Percentiles rank a stretch among this genome's conserved stretches.
Conservation (phyloP, 1,140 invertebrate genomes). For the Drosophila triauraria region DNA sequence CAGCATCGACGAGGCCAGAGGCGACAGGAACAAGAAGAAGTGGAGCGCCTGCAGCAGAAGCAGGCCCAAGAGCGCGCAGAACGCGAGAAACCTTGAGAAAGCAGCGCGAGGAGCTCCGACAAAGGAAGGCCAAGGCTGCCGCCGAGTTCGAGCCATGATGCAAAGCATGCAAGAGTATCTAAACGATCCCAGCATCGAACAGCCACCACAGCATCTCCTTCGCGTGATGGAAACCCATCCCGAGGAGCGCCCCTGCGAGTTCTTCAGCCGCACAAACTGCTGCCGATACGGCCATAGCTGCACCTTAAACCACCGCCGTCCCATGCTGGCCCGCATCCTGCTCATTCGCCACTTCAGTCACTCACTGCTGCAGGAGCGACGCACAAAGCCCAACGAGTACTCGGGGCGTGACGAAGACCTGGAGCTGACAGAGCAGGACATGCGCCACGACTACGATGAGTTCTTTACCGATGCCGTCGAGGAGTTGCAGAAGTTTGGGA, state of each 20-base stretch:
- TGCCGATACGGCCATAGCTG: constrained; percentile 93
- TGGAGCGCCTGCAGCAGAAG: constrained; percentile 62
- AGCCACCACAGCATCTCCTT: constrained; percentile 88
- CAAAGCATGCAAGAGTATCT: constrained; percentile 87
- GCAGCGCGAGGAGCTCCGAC: constrained; percentile 69
- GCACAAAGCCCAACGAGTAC: constrained; percentile 89
- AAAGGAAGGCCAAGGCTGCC: constrained; percentile 85
- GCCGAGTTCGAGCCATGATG: constrained; percentile 85
- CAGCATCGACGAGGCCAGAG: constrained; percentile 74
- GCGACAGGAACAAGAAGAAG: constrained; percentile 41
- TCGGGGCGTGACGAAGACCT: constrained; percentile 91
- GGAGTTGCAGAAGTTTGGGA: constrained; percentile 93
- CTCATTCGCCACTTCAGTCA: constrained; percentile 92
- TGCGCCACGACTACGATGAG: constrained; percentile 92
- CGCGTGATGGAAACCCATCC: constrained; percentile 89
- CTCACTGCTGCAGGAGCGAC: constrained; percentile 90
- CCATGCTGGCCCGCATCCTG: constrained; percentile 88
- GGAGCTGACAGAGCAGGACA: constrained; percentile 94
- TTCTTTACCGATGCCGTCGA: constrained; percentile 95
- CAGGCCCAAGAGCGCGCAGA: constrained; percentile 85
- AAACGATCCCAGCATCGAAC: constrained; percentile 87
- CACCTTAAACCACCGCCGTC: constrained; percentile 92
- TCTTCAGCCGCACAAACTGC: constrained; percentile 95
- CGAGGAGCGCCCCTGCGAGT: constrained; percentile 90
- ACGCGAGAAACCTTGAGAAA: constrained; percentile 85